phyloP scores from a whole-genome alignment of 2,113 vertebrate species.

The Platichthys flesus region DNA sequence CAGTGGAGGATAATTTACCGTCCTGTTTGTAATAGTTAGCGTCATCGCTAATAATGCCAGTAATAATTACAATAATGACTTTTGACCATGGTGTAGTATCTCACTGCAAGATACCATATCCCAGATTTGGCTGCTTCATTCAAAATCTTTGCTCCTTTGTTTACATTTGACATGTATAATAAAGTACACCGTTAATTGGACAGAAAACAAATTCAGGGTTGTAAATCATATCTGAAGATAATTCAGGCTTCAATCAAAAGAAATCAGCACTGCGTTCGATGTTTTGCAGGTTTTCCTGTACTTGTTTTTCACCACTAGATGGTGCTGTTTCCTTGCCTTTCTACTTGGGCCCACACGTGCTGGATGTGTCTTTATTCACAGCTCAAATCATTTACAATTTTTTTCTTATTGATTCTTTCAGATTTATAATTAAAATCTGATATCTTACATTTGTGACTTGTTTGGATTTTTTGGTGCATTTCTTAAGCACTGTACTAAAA shows the following conservation, averaged over 20 bases:
- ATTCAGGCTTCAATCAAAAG: no score
- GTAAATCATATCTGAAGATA: not conserved
- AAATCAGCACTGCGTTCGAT: not conserved
- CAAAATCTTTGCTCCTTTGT: slow-evolving; percentile 8
- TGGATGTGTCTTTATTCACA: no score
- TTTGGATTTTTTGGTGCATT: no score
- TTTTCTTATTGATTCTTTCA: not conserved
- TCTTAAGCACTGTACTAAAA: no score
- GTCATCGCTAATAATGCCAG: not conserved
- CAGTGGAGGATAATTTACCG: rapidly evolving
- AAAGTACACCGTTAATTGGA: not conserved
- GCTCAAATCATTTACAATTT: not conserved
- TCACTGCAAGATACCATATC: not conserved
- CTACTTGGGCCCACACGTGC: not conserved
- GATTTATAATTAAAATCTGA: not conserved
- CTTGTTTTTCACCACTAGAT: not conserved
- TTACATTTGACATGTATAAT: slow-evolving; percentile 33
- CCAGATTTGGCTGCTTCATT: not conserved
- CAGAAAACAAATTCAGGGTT: not conserved
- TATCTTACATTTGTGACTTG: no score
- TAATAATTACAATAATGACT: not conserved
- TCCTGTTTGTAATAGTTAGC: rapidly evolving
- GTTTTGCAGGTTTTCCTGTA: not conserved
- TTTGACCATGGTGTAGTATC: no score
- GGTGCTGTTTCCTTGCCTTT: not conserved